A percentile compares a stretch with the other conserved stretches of the same genome.
These are phyloP conservation scores for Dusona sp. DNA, from an alignment of 2,888 invertebrate species.

Conservation along the genomic window DNA sequence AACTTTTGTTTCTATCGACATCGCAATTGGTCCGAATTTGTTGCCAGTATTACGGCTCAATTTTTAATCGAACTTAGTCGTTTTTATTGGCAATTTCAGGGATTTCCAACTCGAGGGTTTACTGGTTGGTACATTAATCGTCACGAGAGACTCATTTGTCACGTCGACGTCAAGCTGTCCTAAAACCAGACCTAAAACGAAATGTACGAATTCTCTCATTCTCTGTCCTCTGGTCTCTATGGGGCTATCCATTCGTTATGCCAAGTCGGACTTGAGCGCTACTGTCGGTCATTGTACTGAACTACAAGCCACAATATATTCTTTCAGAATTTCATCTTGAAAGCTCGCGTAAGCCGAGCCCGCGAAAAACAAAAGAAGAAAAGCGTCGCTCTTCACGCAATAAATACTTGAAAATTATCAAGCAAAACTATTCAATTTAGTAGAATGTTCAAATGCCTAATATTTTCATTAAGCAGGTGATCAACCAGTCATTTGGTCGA, in stretches of 20 bases:
- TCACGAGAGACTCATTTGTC: not conserved
- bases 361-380: not conserved
- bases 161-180: conserved; percentile 12
- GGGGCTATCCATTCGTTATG: conserved; percentile 1
- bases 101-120: not conserved
- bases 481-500: too few relatives aligned
- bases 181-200: conserved; percentile 10
- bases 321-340: not conserved
- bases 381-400: not conserved
- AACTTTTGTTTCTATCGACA: conserved; percentile 29
- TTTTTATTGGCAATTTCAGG: conserved; percentile 6
- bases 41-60: not conserved
- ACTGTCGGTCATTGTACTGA: not conserved
- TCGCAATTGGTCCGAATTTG: conserved; percentile 18
- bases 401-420: not conserved
- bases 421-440: not conserved
- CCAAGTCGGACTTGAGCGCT: not conserved
- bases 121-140: not conserved
- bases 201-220: not conserved
- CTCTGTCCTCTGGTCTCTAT: not conserved
- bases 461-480: too few relatives aligned
- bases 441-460: too few relatives aligned
- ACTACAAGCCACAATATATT: not conserved
- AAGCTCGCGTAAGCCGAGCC: not conserved
- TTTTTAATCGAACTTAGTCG: not conserved